Evolutionary conservation across 2,888 invertebrate genomes (phyloP).

Genomic region (Hemistola chrysoprasaria): DNA sequence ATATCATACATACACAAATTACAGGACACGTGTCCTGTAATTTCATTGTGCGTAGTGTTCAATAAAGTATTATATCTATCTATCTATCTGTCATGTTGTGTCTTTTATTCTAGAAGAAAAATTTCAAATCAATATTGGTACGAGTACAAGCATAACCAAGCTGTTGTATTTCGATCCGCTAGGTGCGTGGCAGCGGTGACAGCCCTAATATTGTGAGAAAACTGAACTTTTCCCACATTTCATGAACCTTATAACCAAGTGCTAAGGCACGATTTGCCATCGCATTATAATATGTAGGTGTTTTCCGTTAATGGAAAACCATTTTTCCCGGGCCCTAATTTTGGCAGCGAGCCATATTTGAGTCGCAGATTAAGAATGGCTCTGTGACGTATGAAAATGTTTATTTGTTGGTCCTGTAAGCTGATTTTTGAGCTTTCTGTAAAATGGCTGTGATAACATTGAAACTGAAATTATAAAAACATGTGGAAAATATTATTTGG

Average conservation of each 20-base stretch:
- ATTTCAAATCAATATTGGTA: slow-evolving; percentile 11
- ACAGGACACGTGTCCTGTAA: too few species aligned
- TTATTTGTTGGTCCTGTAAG: slow-evolving; percentile 9
- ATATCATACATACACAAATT: too few species aligned
- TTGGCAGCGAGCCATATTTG: slow-evolving; percentile 30
- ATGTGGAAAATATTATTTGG: too few species aligned
- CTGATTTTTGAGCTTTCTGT: too few species aligned
- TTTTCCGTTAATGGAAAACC: slow-evolving; percentile 30
- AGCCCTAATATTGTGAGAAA: slow-evolving; percentile 15
- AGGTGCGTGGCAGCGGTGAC: slow-evolving; percentile 18
- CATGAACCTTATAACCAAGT: slow-evolving; percentile 1
- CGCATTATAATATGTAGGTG: slow-evolving; percentile 6
- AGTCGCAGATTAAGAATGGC: slow-evolving; percentile 26
- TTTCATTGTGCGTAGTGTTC: too few species aligned
- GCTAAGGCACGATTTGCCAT: slow-evolving; percentile 9
- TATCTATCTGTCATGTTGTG: too few species aligned
- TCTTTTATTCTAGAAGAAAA: too few species aligned
- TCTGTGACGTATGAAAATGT: slow-evolving; percentile 14
- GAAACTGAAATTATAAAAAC: too few species aligned
- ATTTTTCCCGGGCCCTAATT: slow-evolving; percentile 31
- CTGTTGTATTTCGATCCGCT: slow-evolving; percentile 9
- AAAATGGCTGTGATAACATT: too few species aligned
- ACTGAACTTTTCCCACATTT: slow-evolving; percentile 5
- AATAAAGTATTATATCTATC: too few species aligned
- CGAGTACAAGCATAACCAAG: slow-evolving; percentile 8